phyloP scores from a whole-genome alignment of 1,140 invertebrate genomes.

The Lethocerus indicus region DNA sequence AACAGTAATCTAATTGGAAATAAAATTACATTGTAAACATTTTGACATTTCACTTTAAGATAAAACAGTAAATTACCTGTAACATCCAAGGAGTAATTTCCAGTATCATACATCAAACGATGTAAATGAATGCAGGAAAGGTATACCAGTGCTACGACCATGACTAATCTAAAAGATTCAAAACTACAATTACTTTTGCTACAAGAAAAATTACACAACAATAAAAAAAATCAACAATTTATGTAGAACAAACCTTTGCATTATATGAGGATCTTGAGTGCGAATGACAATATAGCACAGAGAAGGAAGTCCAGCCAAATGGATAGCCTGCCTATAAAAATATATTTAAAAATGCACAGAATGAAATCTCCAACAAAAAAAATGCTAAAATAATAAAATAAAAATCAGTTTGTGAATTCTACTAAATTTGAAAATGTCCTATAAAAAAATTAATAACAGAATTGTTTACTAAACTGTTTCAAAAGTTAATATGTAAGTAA shows the following conservation, averaged over 20 bases:
- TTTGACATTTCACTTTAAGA: slow-evolving; percentile 5
- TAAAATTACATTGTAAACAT: slow-evolving; percentile 6
- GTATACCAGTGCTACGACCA: slow-evolving; percentile 61
- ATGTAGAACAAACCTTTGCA: slow-evolving; percentile 36
- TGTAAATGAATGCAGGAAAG: slow-evolving; percentile 72
- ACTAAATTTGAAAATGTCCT: too few species aligned
- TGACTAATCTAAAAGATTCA: slow-evolving; percentile 41
- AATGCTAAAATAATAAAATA: background rate
- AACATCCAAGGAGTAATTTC: slow-evolving; percentile 77
- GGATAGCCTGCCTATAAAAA: slow-evolving; percentile 51
- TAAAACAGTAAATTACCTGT: slow-evolving; percentile 42
- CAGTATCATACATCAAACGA: slow-evolving; percentile 74
- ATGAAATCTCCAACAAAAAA: slow-evolving; percentile 4
- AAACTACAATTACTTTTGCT: slow-evolving; percentile 18
- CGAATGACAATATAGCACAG: slow-evolving; percentile 55
- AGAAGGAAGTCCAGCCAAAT: slow-evolving; percentile 53
- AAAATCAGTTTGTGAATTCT: too few species aligned
- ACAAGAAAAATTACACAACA: background rate
- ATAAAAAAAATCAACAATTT: background rate
- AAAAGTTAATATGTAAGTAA: too few species aligned
- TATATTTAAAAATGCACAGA: slow-evolving; percentile 11
- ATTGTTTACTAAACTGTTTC: too few species aligned
- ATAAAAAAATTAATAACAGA: too few species aligned
- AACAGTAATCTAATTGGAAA: background rate
- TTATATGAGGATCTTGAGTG: slow-evolving; percentile 35